Conservation (phyloP, 2,888 invertebrate genomes). For the Drosophila anomalipes region DNA sequence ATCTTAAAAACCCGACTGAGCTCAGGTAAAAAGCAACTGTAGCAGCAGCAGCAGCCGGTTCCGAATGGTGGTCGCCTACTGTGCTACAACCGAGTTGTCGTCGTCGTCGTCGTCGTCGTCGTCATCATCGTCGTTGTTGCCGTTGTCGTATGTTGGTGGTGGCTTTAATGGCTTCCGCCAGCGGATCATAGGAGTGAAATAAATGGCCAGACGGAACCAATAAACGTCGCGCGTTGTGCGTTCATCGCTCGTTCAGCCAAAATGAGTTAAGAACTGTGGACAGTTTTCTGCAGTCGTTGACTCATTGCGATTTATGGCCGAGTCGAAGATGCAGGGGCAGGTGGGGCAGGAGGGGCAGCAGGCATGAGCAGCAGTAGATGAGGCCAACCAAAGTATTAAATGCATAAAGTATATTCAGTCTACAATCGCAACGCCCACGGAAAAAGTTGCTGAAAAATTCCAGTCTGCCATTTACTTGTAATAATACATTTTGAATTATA, state of each 20-base stretch:
- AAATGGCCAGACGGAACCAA: slow-evolving; percentile 85
- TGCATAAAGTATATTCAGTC: slow-evolving; percentile 6
- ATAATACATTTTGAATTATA: slow-evolving; percentile 76
- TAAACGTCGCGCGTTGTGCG: slow-evolving; percentile 82
- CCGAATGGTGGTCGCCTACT: slow-evolving; percentile 57
- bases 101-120: slow-evolving; percentile 11
- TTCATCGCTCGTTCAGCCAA: slow-evolving; percentile 66
- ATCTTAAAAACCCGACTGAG: slow-evolving; percentile 64
- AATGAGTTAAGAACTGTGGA: slow-evolving; percentile 80
- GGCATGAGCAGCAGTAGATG: neutral
- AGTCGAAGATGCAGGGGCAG: slow-evolving; percentile 15
- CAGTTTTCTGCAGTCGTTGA: slow-evolving; percentile 70
- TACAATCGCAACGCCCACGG: slow-evolving; percentile 42
- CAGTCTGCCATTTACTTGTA: slow-evolving; percentile 57
- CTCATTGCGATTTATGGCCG: slow-evolving; percentile 67
- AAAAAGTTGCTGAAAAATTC: slow-evolving; percentile 60
- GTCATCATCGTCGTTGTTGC: slow-evolving; percentile 11
- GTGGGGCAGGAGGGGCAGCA: neutral
- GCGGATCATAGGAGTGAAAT: slow-evolving; percentile 84
- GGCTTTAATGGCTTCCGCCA: slow-evolving; percentile 86
- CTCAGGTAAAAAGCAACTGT: slow-evolving; percentile 55
- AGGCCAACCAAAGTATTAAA: slow-evolving; percentile 5
- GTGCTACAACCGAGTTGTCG: slow-evolving; percentile 36
- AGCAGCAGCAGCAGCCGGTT: slow-evolving; percentile 43
- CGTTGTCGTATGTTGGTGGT: slow-evolving; percentile 78